phyloP scores from a whole-genome alignment of 2,797 vertebrate genomes.

The Thunnus albacares region DNA sequence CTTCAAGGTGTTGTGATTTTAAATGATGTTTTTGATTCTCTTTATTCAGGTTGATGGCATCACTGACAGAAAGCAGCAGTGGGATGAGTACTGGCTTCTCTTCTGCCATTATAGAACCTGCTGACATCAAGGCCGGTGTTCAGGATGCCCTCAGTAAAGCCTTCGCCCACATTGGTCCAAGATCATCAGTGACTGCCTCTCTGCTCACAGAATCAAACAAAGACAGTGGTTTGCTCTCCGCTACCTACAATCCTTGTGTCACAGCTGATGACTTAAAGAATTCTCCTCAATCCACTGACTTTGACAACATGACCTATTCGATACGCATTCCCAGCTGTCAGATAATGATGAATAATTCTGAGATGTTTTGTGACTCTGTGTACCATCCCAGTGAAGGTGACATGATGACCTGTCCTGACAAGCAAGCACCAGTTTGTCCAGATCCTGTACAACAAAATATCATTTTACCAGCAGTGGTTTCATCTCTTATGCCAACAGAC shows the following conservation, averaged over 20 bases:
- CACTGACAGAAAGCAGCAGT: conserved; percentile 41
- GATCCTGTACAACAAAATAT: not conserved
- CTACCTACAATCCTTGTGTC: not conserved
- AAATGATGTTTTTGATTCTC: conserved; percentile 5
- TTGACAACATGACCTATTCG: conserved; percentile 61
- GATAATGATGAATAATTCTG: accelerated
- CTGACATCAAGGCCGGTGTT: conserved; percentile 17
- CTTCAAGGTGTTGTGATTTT: not conserved
- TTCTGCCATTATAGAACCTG: conserved; percentile 38
- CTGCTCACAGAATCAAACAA: not conserved
- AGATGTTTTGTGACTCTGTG: conserved; percentile 21
- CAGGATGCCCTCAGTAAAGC: conserved; percentile 34
- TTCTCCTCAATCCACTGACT: conserved; percentile 16
- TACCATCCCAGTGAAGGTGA: conserved; percentile 13
- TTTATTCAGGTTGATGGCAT: conserved; percentile 57
- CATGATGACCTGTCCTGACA: conserved; percentile 1
- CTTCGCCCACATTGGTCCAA: not conserved
- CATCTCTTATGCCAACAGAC: conserved; percentile 11
- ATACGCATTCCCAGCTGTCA: conserved; percentile 1
- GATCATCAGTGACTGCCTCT: not conserved
- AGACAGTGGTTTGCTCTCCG: not conserved
- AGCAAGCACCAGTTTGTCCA: conserved; percentile 6
- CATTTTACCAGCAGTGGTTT: not conserved
- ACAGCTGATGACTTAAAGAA: not conserved
- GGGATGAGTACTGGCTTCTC: conserved; percentile 57